Conservation (phyloP, 2,888 invertebrate genomes). For the Omphaloscelis lunosa region DNA sequence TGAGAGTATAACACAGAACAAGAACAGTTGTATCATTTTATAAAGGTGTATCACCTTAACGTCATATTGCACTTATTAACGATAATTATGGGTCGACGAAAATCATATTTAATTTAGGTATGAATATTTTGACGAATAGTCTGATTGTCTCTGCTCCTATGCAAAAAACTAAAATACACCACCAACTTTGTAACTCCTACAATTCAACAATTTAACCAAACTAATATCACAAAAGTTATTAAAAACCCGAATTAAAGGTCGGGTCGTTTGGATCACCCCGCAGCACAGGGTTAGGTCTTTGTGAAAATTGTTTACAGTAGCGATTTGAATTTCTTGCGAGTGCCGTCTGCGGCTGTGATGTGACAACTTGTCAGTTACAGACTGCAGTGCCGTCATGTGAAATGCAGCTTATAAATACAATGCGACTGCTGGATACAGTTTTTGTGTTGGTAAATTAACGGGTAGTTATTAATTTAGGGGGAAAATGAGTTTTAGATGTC, state of each 20-base stretch:
- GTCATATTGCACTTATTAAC: neutral
- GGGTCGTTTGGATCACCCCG: constrained; percentile 67
- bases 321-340: constrained; percentile 70
- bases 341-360: constrained; percentile 72
- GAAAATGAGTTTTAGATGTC: constrained; percentile 2
- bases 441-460: constrained; percentile 51
- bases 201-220: constrained; percentile 12
- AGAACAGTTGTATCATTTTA: neutral
- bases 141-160: neutral
- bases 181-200: neutral
- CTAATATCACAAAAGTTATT: constrained; percentile 51
- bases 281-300: constrained; percentile 70
- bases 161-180: neutral
- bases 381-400: constrained; percentile 60
- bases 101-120: neutral
- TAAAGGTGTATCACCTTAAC: neutral
- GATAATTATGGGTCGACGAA: neutral
- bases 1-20: neutral
- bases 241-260: constrained; percentile 63
- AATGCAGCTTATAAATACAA: constrained; percentile 66
- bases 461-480: constrained; percentile 16
- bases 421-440: constrained; percentile 50
- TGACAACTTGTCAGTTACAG: constrained; percentile 79
- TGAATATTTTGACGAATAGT: neutral
- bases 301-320: constrained; percentile 74